Percentiles rank a stretch among this genome's conserved stretches.
phyloP scores from a whole-genome alignment of 2,113 vertebrate genomes.

The Plestiodon gilberti region DNA sequence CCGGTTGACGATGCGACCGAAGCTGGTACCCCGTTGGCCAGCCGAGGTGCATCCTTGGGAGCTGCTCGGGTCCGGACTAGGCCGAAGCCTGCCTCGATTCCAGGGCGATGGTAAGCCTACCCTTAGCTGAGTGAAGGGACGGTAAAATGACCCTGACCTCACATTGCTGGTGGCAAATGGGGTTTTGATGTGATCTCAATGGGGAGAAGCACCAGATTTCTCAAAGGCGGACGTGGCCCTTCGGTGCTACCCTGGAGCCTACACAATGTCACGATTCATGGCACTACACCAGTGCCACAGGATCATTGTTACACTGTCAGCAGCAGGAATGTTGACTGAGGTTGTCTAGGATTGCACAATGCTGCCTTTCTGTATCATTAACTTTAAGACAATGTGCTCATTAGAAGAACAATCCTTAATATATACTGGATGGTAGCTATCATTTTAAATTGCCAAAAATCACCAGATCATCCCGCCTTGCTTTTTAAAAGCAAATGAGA shows the following conservation, averaged over 20 bases:
- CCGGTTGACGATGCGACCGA: too few species aligned
- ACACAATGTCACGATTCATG: neutral
- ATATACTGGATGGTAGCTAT: slow-evolving; percentile 34
- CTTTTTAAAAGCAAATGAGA: neutral
- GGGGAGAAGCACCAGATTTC: too few species aligned
- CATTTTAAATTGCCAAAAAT: slow-evolving; percentile 43
- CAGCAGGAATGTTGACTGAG: neutral
- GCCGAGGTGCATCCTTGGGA: too few species aligned
- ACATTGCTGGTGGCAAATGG: too few species aligned
- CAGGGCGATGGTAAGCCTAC: too few species aligned
- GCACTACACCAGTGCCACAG: neutral
- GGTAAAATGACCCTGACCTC: too few species aligned
- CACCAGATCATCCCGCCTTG: neutral
- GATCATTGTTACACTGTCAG: neutral
- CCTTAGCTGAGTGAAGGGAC: too few species aligned
- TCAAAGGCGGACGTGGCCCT: too few species aligned
- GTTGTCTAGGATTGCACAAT: neutral
- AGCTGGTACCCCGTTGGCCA: too few species aligned
- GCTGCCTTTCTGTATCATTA: slow-evolving; percentile 14
- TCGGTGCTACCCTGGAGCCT: neutral
- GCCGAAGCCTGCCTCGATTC: too few species aligned
- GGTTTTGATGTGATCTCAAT: too few species aligned
- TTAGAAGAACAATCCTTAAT: slow-evolving; percentile 2
- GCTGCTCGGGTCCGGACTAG: too few species aligned
- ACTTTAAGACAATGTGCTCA: slow-evolving; percentile 8